Evolutionary conservation across 2,888 invertebrate genomes (phyloP).

Genomic region (Myopa tessellatipennis): DNA sequence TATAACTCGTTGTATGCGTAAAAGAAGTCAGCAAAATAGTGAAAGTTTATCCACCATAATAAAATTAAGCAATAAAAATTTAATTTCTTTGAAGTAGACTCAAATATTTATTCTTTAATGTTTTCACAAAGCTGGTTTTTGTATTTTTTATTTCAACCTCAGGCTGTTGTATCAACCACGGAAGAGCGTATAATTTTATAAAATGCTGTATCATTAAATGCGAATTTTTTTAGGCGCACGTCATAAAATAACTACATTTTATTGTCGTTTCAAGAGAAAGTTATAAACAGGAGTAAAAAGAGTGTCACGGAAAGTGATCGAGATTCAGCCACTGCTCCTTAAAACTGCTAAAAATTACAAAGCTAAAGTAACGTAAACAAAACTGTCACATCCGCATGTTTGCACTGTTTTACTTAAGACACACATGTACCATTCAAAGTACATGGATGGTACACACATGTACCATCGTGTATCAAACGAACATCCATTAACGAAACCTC

Average conservation of each 20-base stretch:
- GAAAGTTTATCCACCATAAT: background rate
- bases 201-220: background rate
- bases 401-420: too few relatives aligned
- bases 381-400: too few relatives aligned
- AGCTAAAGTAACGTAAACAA: too few relatives aligned
- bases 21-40: background rate
- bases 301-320: background rate
- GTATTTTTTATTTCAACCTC: background rate
- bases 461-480: too few relatives aligned
- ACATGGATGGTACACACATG: too few relatives aligned
- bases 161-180: background rate
- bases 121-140: background rate
- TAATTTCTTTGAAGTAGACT: background rate
- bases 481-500: too few relatives aligned
- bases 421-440: too few relatives aligned
- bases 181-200: background rate
- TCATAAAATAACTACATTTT: background rate
- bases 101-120: background rate
- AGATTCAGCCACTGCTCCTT: too few relatives aligned
- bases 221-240: background rate
- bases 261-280: background rate
- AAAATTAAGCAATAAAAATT: background rate
- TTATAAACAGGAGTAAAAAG: background rate
- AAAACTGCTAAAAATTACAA: too few relatives aligned
- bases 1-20: too few relatives aligned